Conservation (phyloP, 2,113 vertebrate species). For the Recurvirostra avosetta region DNA sequence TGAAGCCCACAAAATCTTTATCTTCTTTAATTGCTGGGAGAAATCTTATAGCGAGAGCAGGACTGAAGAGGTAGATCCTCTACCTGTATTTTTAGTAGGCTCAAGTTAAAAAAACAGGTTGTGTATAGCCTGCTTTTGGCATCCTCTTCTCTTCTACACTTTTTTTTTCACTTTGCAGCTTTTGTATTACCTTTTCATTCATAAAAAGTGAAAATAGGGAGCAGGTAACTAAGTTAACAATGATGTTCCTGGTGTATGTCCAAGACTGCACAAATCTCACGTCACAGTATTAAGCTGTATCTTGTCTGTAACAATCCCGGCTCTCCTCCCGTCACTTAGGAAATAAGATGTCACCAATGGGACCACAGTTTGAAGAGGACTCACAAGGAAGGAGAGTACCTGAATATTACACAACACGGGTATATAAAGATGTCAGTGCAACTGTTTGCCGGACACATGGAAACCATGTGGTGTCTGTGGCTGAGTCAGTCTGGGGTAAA, state of each 20-base stretch:
- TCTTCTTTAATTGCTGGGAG: not conserved
- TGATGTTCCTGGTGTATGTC: not conserved
- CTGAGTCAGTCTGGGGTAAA: not conserved
- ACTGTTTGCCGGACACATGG: fast-evolving
- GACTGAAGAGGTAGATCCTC: not conserved
- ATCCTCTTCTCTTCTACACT: not conserved
- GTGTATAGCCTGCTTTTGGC: not conserved
- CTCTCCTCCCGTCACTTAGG: not conserved
- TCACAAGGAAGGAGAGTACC: not conserved
- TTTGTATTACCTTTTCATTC: not conserved
- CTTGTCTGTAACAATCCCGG: not conserved
- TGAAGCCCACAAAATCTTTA: not conserved
- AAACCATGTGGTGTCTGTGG: not conserved
- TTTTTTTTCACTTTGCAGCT: not conserved
- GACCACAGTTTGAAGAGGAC: not conserved
- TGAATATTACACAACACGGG: not conserved
- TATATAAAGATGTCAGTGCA: not conserved
- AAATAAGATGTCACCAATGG: not conserved
- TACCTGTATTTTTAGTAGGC: not conserved
- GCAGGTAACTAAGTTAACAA: not conserved
- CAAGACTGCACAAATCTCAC: fast-evolving
- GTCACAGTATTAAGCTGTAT: not conserved
- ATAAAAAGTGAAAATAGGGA: not conserved
- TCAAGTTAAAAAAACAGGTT: not conserved
- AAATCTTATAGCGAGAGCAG: not conserved